Evolutionary conservation across 2,797 vertebrate genomes (phyloP).

Genomic region (Chaetophractus vellerosus): DNA sequence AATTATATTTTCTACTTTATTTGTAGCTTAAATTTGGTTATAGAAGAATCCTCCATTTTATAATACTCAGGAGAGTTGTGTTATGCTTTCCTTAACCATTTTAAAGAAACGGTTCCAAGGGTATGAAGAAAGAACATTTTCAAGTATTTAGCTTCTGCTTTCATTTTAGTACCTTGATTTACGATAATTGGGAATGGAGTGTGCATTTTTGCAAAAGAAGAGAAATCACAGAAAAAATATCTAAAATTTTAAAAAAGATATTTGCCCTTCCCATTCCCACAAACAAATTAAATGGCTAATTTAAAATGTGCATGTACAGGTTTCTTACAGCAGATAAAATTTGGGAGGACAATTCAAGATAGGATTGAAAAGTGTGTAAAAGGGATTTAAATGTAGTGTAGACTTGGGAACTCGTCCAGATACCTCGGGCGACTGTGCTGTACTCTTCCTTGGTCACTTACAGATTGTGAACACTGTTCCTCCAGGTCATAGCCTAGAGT

Average conservation of each 20-base stretch:
- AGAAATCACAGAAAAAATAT: background rate
- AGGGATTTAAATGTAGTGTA: no score
- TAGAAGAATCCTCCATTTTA: background rate
- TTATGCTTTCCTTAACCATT: background rate
- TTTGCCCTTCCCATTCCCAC: background rate
- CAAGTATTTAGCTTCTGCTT: conserved; percentile 34
- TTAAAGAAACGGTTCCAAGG: background rate
- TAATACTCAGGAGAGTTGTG: background rate
- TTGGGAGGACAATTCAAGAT: background rate
- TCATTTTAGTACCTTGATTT: conserved; percentile 48
- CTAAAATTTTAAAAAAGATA: background rate
- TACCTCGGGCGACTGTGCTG: background rate
- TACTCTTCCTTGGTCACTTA: rapidly evolving
- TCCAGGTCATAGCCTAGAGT: background rate
- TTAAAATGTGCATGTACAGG: background rate
- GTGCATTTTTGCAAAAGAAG: background rate
- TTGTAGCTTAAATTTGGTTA: conserved; percentile 16
- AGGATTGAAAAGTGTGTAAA: background rate
- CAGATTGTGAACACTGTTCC: background rate
- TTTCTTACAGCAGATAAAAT: background rate
- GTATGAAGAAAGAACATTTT: conserved; percentile 16
- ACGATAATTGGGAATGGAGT: background rate
- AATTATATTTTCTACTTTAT: background rate
- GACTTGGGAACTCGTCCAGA: background rate
- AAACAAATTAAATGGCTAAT: background rate